Evolutionary conservation across 2,888 invertebrate species (phyloP), one percentile per base, ranked within the genome.

Genomic region (Dolomedes plantarius): DNA sequence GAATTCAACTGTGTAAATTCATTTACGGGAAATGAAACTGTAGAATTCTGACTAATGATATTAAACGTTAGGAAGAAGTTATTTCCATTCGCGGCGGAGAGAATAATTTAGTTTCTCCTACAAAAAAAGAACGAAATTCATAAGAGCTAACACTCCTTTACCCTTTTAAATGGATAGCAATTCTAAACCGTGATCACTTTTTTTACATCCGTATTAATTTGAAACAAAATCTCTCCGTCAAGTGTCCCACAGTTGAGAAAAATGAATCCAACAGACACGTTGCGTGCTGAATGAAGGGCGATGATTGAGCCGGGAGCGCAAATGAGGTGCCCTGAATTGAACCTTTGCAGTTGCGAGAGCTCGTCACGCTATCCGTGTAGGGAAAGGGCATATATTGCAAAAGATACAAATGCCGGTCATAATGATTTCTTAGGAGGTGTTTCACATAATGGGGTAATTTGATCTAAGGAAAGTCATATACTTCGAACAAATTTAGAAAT

Each of bases 241-340:
- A 29, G 46, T 11, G n/a, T n/a, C 41, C 23, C 16, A 36, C 29
- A 36, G 36, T 13, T 23, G 36, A 31, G 13, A 50, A 77, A 68
- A 77, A 77, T 19, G 23, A 27, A n/a, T 29, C n/a, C 7, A 19
- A 32, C 23, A 39, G 36, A 46, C 6, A 46, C 32, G 13, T 69
- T 69, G 31, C 56, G 68, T 69, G 50, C 68, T 28, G 27, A 69
- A 19, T 68, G 56, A 23, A 46, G 31, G 39, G 79, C 31, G 79
- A 79, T 79, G 78, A 79, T 72, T 79, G 41, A 72, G 46, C 65
- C n/a, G n/a, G 41, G 31, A 77, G 62, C 31, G 41, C 64, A 79
- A 78, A 72, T 79, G 46, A 79, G 72, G 72, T 64, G 31, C 46
- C 31, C 16, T 71, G 72, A 79, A 72, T 79, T 72, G 31, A 65